These are phyloP conservation scores for Sycophaga agraensis DNA, from an alignment of 1,140 invertebrate species.

Conservation along the genomic window DNA sequence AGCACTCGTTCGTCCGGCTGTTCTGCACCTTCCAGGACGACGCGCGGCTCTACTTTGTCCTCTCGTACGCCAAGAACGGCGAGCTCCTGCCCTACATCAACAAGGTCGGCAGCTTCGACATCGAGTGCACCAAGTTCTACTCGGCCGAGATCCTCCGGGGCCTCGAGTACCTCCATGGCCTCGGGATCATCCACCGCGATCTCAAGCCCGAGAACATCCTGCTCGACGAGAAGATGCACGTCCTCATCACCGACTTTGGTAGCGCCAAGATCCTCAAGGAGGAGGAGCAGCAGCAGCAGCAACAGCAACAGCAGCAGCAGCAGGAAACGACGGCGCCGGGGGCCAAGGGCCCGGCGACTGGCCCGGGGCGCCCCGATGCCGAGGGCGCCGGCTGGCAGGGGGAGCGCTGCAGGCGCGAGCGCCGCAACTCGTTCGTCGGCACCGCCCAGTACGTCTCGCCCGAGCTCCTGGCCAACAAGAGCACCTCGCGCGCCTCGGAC, in stretches of 20 bases:
- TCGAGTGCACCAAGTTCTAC: slow-evolving; percentile 90
- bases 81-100: slow-evolving; percentile 91
- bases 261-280: slow-evolving; percentile 81
- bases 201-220: slow-evolving; percentile 90
- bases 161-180: slow-evolving; percentile 87
- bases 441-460: slow-evolving; percentile 99
- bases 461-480: slow-evolving; percentile 85
- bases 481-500: slow-evolving; percentile 80
- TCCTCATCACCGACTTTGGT: slow-evolving; percentile 96
- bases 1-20: slow-evolving; percentile 86
- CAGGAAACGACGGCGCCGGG: not conserved
- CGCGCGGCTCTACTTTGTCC: slow-evolving; percentile 92
- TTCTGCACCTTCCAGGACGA: slow-evolving; percentile 96
- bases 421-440: slow-evolving; percentile 93
- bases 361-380: no score
- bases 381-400: no score
- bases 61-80: slow-evolving; percentile 93
- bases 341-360: no score
- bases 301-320: slow-evolving; percentile 5
- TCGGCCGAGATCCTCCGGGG: slow-evolving; percentile 89
- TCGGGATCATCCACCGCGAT: slow-evolving; percentile 91
- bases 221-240: slow-evolving; percentile 92
- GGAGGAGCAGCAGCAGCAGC: slow-evolving; percentile 12
- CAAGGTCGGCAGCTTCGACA: slow-evolving; percentile 86
- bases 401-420: no score